phyloP scores from a whole-genome alignment of 2,888 invertebrate species.

The Aphidius colemani region DNA sequence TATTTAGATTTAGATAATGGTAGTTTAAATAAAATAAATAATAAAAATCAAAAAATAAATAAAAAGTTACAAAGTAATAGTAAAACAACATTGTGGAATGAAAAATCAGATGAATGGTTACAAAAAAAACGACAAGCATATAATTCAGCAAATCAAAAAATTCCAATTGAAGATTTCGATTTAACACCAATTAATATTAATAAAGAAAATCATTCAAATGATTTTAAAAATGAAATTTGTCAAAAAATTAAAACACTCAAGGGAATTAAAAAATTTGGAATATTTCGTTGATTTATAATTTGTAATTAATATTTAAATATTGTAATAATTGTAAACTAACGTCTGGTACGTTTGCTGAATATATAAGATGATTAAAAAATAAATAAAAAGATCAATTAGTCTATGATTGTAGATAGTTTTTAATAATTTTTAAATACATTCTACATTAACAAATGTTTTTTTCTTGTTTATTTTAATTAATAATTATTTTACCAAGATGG shows the following conservation, averaged over 20 bases:
- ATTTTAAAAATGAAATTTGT: constrained; percentile 35
- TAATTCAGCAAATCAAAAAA: constrained; percentile 42
- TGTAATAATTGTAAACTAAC: background rate
- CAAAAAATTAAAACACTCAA: constrained; percentile 40
- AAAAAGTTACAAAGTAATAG: constrained; percentile 40
- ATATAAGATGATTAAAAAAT: constrained; percentile 3
- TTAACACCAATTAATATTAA: constrained; percentile 23
- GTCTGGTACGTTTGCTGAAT: constrained; percentile 5
- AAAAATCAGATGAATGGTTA: constrained; percentile 50
- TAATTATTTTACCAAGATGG: constrained; percentile 71
- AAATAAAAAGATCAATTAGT: background rate
- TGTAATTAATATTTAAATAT: no score
- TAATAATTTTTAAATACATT: constrained; percentile 12
- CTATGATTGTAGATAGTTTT: no score
- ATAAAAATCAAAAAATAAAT: constrained; percentile 6
- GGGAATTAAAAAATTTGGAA: constrained; percentile 47
- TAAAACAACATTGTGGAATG: constrained; percentile 47
- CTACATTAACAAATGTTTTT: constrained; percentile 24
- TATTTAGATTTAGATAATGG: constrained; percentile 40
- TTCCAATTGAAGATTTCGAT: constrained; percentile 32
- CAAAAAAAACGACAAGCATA: constrained; percentile 50
- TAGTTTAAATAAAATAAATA: constrained; percentile 32
- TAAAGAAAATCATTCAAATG: constrained; percentile 45
- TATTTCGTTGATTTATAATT: constrained; percentile 42
- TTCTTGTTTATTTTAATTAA: constrained; percentile 16